Base-by-base conservation (phyloP, 2,113 vertebrate genomes). In the Terrapene triunguis region DNA sequence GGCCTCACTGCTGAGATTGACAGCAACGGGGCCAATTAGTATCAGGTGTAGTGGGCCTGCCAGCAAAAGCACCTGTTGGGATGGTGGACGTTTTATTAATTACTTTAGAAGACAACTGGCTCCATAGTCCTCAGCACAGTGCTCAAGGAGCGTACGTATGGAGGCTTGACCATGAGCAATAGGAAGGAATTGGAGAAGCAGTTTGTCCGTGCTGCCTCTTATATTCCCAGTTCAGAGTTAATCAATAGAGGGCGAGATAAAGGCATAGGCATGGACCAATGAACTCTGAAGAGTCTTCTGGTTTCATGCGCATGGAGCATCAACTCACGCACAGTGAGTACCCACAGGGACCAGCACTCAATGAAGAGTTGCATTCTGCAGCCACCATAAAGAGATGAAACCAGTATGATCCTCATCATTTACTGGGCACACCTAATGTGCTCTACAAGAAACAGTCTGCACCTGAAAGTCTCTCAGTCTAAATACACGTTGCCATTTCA, bases 81-180 rank as follows among this genome's bases (percentile, higher is more conserved):
- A 62, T 14, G 21, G 24, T 27, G 35, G 25, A 22, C 21, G n/a
- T 69, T 51, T 59, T 42, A 59, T 47, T 2, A 13, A 17, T 59
- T 62, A 2, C 3, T 51, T 57, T 32, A 0, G 29, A 42, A 85
- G 65, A 76, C 69, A 78, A 27, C 8, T 35, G 11, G 59, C 47
- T 4, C 1, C 3, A 2, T 2, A 82, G 8, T 72, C 29, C 9
- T 32, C 69, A 9, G 29, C 4, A 27, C n/a, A 2, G 2, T 11
- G 13, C 38, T 6, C 74, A 72, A n/a, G 47, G 24, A 27, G 80
- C 11, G 38, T 25, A 24, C 12, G 1, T 0, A 2, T 32, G 22
- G 48, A 44, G 17, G 27, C 38, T 50, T 74, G 32, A 42, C 35
- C 62, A n/a, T 4, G 32, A 69, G 35, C 62, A 69, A 65, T 32